phyloP scores from a whole-genome alignment of 2,888 invertebrate species.

The Hydroisotoma schaefferi region DNA sequence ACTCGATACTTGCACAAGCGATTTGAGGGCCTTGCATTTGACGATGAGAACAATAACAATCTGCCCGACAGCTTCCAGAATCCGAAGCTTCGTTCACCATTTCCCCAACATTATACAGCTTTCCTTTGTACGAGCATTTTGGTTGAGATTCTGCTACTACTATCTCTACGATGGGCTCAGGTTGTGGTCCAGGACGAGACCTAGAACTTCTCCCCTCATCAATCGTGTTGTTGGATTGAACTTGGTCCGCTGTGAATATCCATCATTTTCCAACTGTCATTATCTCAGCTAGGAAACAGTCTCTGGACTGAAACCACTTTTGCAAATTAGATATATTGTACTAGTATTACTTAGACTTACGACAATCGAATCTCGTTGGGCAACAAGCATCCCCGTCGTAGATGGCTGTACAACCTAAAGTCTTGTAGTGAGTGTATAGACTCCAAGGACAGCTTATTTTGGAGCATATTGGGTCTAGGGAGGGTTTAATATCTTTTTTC shows the following conservation, averaged over 20 bases:
- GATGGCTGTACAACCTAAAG: slow-evolving; percentile 45
- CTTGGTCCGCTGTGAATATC: slow-evolving; percentile 4
- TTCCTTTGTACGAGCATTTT: slow-evolving; percentile 42
- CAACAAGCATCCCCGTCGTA: slow-evolving; percentile 47
- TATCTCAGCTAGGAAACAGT: too few species aligned
- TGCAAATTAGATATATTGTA: too few species aligned
- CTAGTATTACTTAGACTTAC: slow-evolving; percentile 36
- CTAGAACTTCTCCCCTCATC: slow-evolving; percentile 20
- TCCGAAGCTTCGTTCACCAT: slow-evolving; percentile 39
- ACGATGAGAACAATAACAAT: slow-evolving; percentile 33
- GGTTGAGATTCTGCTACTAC: slow-evolving; percentile 2
- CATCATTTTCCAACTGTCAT: background rate
- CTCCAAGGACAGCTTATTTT: slow-evolving; percentile 45
- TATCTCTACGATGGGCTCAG: background rate
- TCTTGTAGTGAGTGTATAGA: slow-evolving; percentile 44
- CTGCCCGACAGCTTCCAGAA: slow-evolving; percentile 37
- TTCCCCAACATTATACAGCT: slow-evolving; percentile 35
- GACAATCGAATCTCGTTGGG: slow-evolving; percentile 48
- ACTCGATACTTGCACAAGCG: slow-evolving; percentile 44
- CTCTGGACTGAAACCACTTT: too few species aligned
- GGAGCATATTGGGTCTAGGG: slow-evolving; percentile 34
- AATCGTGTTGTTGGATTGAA: slow-evolving; percentile 14
- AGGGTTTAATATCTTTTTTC: background rate
- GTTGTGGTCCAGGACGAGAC: background rate
- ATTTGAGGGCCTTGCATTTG: slow-evolving; percentile 26